Evolutionary conservation across 2,113 vertebrate genomes (phyloP).

Genomic region (western clawed frog (Xenopus tropicalis)): DNA sequence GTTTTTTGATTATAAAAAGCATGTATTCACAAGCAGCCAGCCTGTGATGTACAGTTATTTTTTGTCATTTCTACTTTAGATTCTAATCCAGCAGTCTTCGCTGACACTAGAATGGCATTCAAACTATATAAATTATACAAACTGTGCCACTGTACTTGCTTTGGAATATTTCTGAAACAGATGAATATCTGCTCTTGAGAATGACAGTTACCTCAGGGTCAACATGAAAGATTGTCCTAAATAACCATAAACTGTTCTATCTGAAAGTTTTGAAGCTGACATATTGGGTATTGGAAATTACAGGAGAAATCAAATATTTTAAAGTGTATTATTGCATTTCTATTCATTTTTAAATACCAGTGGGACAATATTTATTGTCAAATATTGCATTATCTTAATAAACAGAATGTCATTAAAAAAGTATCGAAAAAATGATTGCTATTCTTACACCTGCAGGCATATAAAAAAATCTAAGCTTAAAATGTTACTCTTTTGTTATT

Average conservation of each 20-base stretch:
- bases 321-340: constrained; percentile 28
- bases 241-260: constrained; percentile 33
- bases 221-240: constrained; percentile 41
- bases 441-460: not conserved
- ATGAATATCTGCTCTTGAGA: constrained; percentile 40
- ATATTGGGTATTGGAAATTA: constrained; percentile 29
- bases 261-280: constrained; percentile 29
- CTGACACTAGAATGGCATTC: constrained; percentile 35
- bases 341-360: not conserved
- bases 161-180: constrained; percentile 41
- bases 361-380: constrained; percentile 8
- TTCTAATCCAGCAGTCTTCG: constrained; percentile 1
- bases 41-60: constrained; percentile 17
- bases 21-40: constrained; percentile 9
- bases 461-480: not conserved
- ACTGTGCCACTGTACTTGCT: constrained; percentile 40
- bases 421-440: not conserved
- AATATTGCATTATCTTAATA: constrained; percentile 22
- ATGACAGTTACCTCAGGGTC: constrained; percentile 40
- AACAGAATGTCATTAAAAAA: constrained; percentile 22
- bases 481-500: no score
- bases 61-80: constrained; percentile 15
- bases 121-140: constrained; percentile 40
- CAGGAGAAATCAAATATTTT: constrained; percentile 34
- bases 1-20: constrained; percentile 23